A percentile compares a stretch with the other conserved stretches of the same genome.
These are phyloP conservation scores for Turritopsis dohrnii DNA, from an alignment of 30 jellyfish, hydroid and myxozoan genomes.

Conservation along the genomic window DNA sequence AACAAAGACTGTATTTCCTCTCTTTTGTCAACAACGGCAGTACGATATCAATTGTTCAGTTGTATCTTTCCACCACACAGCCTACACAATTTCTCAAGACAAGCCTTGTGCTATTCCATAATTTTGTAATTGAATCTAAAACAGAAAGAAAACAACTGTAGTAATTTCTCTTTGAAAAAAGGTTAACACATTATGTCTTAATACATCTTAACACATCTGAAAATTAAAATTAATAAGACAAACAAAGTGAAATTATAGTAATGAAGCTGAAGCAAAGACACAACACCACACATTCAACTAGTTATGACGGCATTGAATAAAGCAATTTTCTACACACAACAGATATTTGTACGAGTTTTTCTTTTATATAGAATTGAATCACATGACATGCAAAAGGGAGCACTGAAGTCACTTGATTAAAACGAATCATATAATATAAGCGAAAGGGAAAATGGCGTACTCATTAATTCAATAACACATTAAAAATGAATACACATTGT, in stretches of 20 bases:
- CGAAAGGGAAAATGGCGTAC: not conserved
- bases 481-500: no score
- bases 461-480: no score
- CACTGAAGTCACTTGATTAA: not conserved
- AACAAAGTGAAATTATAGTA: no score
- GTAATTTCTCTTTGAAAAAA: not conserved
- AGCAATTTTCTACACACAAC: not conserved
- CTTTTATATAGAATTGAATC: not conserved
- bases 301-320: not conserved
- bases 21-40: not conserved
- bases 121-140: no score
- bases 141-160: not conserved
- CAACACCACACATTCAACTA: not conserved
- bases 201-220: no score
- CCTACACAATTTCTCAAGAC: not conserved
- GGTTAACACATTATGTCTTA: no score
- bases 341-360: not conserved
- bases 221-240: no score
- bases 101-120: not conserved
- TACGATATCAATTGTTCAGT: not conserved
- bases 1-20: not conserved
- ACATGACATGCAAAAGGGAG: not conserved
- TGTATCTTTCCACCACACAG: not conserved
- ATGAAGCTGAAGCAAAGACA: not conserved
- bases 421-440: no score